These are phyloP conservation scores for Thaleichthys pacificus DNA, from an alignment of 2,797 vertebrate genomes.

Conservation along the genomic window DNA sequence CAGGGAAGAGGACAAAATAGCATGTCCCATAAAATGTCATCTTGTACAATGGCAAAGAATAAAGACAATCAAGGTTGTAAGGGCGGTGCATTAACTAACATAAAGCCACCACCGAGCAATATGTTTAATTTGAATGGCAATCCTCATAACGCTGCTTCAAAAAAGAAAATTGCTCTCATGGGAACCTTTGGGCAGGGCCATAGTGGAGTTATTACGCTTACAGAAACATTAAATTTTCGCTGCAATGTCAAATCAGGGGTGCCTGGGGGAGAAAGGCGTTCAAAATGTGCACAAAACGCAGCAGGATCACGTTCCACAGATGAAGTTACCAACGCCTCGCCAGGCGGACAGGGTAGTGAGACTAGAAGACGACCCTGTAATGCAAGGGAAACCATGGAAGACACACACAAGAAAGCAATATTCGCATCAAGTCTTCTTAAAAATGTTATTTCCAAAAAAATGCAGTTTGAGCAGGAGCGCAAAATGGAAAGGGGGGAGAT, in stretches of 20 bases:
- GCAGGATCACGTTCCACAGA: conserved; percentile 78
- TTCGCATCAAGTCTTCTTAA: conserved; percentile 93
- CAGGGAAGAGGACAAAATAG: conserved; percentile 74
- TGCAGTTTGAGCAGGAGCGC: conserved; percentile 95
- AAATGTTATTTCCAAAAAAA: conserved; percentile 96
- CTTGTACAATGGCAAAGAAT: conserved; percentile 65
- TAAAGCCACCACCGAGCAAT: conserved; percentile 75
- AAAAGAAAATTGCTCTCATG: conserved; percentile 69
- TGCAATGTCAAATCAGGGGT: conserved; percentile 79
- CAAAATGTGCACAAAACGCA: conserved; percentile 68
- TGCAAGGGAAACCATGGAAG: conserved; percentile 74
- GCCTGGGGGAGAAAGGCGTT: conserved; percentile 60
- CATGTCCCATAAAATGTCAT: conserved; percentile 64
- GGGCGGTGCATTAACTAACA: conserved; percentile 52
- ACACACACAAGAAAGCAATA: conserved; percentile 86
- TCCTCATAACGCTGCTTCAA: conserved; percentile 52
- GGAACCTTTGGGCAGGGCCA: conserved; percentile 71
- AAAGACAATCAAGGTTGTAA: conserved; percentile 55
- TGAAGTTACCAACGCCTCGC: conserved; percentile 76
- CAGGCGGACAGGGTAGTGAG: conserved; percentile 65
- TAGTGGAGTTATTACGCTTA: conserved; percentile 80
- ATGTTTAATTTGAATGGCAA: conserved; percentile 73
- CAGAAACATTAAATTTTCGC: conserved; percentile 83
- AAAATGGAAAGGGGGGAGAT: conserved; percentile 97
- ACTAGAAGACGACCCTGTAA: conserved; percentile 56